These are phyloP conservation scores for Pardosa pseudoannulata DNA, from an alignment of 2,888 invertebrate genomes.

Conservation along the genomic window DNA sequence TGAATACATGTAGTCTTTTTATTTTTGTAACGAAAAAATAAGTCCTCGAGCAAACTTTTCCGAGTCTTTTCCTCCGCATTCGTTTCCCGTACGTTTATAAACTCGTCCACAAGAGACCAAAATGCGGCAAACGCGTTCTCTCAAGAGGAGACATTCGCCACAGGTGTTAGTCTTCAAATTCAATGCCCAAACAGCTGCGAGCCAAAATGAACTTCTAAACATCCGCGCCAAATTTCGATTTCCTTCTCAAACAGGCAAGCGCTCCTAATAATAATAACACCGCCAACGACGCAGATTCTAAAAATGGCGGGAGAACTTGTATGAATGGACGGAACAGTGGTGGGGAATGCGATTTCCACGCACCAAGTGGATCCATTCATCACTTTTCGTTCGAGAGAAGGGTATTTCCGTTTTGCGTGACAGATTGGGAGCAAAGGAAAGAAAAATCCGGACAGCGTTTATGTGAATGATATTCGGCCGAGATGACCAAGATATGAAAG, in stretches of 20 bases:
- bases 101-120: neutral
- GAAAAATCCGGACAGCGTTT: too few relatives aligned
- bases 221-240: conserved; percentile 5
- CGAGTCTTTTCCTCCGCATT: too few relatives aligned
- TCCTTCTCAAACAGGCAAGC: neutral
- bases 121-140: neutral
- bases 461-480: too few relatives aligned
- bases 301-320: neutral
- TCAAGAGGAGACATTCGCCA: neutral
- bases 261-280: too few relatives aligned
- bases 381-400: neutral
- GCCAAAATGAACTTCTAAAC: neutral
- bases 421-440: too few relatives aligned
- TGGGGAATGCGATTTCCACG: neutral
- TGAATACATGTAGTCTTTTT: too few relatives aligned
- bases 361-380: neutral
- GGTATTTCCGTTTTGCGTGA: neutral
- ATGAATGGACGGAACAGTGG: neutral
- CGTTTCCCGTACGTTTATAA: neutral
- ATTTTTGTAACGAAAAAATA: too few relatives aligned
- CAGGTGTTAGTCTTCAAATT: neutral
- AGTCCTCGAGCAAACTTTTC: too few relatives aligned
- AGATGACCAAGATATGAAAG: too few relatives aligned
- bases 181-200: neutral
- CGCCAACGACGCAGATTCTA: neutral